Conservation (phyloP, 2,888 invertebrate genomes). For the Megalurothrips usitatus region DNA sequence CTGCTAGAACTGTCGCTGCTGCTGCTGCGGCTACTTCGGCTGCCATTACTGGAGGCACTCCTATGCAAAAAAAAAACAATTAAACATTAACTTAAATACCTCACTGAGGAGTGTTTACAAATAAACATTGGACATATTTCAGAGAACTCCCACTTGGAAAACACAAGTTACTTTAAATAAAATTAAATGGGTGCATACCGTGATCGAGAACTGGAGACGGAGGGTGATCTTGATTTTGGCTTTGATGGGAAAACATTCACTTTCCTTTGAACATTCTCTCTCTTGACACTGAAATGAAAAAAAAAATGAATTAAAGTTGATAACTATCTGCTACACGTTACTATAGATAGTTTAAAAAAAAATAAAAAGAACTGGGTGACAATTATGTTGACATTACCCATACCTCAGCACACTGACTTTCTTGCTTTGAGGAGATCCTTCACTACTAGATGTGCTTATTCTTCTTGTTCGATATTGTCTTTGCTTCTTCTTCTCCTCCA, state of each 20-base stretch:
- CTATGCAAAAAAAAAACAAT: not conserved
- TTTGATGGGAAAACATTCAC: slow-evolving; percentile 29
- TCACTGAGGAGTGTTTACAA: too few species aligned
- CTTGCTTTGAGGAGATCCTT: not conserved
- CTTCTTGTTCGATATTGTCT: slow-evolving; percentile 21
- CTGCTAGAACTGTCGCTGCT: slow-evolving; percentile 36
- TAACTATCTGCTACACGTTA: not conserved
- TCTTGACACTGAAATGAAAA: not conserved
- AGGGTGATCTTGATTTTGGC: slow-evolving; percentile 34
- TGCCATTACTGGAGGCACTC: slow-evolving; percentile 35
- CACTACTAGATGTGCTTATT: slow-evolving; percentile 7
- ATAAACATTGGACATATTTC: too few species aligned
- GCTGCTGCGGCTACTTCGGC: slow-evolving; percentile 39
- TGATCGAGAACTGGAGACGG: not conserved
- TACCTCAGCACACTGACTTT: not conserved
- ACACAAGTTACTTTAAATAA: not conserved
- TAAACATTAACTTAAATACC: too few species aligned
- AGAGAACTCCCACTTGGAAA: too few species aligned
- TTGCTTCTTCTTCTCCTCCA: slow-evolving; percentile 1
- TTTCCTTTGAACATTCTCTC: not conserved
- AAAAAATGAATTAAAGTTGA: not conserved
- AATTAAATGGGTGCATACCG: not conserved
- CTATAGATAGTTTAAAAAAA: not conserved
- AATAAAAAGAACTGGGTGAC: slow-evolving; percentile 20
- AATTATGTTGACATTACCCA: not conserved